These are phyloP conservation scores for Herpailurus yagouaroundi DNA, from an alignment of 2,113 vertebrate species.

Conservation along the genomic window DNA sequence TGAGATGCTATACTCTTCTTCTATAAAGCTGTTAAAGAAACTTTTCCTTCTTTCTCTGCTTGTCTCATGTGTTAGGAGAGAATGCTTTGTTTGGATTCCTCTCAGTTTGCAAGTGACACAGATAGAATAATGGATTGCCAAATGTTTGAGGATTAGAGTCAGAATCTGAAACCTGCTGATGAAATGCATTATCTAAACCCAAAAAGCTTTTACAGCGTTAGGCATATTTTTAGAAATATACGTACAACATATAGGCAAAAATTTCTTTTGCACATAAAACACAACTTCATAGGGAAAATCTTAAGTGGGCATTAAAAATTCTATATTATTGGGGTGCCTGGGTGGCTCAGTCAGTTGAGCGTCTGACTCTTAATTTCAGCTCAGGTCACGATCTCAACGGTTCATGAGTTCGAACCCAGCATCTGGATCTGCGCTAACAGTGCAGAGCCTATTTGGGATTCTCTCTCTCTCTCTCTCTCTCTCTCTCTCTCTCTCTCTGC, in stretches of 20 bases:
- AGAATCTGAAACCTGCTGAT: conserved; percentile 32
- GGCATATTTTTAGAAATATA: neutral
- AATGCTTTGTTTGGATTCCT: conserved; percentile 39
- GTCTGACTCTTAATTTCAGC: too few species aligned
- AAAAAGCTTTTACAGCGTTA: conserved; percentile 37
- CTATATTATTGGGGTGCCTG: neutral
- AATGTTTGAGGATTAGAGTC: conserved; percentile 26
- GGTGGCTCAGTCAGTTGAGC: too few species aligned
- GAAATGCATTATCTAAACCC: conserved; percentile 38
- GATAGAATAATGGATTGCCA: neutral
- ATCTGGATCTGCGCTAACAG: too few species aligned
- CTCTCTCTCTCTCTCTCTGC: too few species aligned
- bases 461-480: too few species aligned
- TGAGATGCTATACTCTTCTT: neutral
- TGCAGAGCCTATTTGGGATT: too few species aligned
- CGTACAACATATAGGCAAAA: neutral
- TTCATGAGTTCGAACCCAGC: too few species aligned
- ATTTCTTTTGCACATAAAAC: too few species aligned
- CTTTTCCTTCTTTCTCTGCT: neutral
- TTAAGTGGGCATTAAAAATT: conserved; percentile 28
- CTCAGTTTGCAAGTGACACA: conserved; percentile 36
- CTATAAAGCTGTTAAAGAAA: neutral
- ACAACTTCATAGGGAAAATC: neutral
- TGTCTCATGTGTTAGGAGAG: neutral
- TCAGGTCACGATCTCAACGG: too few species aligned